Base-by-base conservation (phyloP, 2,888 invertebrate species). In the Amphiduros pacificus region DNA sequence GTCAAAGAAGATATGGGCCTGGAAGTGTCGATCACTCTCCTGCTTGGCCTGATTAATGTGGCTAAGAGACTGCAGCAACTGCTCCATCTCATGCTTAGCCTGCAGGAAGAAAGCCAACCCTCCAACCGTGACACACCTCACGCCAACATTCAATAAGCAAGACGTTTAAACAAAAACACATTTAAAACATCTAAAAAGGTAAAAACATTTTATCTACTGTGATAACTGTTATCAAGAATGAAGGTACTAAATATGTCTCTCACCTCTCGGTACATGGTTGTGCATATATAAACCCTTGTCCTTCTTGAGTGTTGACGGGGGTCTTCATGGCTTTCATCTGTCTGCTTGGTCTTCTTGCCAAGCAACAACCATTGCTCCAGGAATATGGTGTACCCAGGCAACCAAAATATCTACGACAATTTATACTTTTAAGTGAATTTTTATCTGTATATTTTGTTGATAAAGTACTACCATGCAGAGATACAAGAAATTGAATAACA, bases 231-330 rank as follows among this genome's bases (percentile, higher is more conserved):
- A 20, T 48, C 48, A 48, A 14, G 14, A 36, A 11, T 36, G 9
- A 36, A 9, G 14, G 14, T 36, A 36, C 9, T 36, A 9, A 36
- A 14, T 14, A 14, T 14, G 14, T 14, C 40, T 31, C 49, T 48
- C 52, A 77, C 76, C 75, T 78, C 77, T 61, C 77, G 59, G 55
- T 77, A 78, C 78, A 78, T 78, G 11, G 78, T 78, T 5, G 78
- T 78, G 62, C 78, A 78, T n/a, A 78, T 78, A 57, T 70, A 75
- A 17, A 77, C 73, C 36, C 66, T 60, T 4, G 72, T 67, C 20
- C 64, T 60, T 26, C 63, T 66, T 11, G 68, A 68, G 36, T 59
- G 60, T 0, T 63, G 60, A 1, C 48, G 32, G 6, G 64, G 60
- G n/a, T 65, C 63, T 29, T 61, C 58, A 3, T 31, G 48, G 1